Evolutionary conservation across 53 echinoderm and acorn worm species (phyloP), one percentile per base, ranked within the genome.

Genomic region (Echinometra lucunter): DNA sequence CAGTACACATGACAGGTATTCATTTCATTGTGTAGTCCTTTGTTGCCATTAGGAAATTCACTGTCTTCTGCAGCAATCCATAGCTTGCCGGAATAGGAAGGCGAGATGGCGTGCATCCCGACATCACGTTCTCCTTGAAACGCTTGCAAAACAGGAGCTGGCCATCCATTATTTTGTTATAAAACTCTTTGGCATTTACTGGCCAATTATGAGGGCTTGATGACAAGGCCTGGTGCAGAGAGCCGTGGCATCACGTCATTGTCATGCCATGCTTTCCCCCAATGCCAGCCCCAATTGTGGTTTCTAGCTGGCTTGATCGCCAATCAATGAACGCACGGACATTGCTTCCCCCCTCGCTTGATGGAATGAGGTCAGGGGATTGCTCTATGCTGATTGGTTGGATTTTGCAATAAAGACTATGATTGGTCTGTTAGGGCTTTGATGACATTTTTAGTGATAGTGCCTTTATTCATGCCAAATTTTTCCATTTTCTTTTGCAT

Each of bases 311-410:
- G 16, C 44, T 58, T 55, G 27, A 28, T 47, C 57, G 19, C 60
- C 89, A 89, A 89, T 89, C 57, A 89, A 57, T 60, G 89, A 60
- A 89, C 89, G 89, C 58, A 89, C 60, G 89, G 89, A 89, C 89
- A 89, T 60, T 89, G 89, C 89, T 89, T 89, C 37, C 89, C 32
- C 57, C 37, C 58, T 21, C 21, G 15, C 89, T 89, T 58, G 57
- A 89, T 58, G 60, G 89, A 83, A 83, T 57, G 89, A 89, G 89
- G 89, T 60, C 89, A 89, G 44, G 30, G 37, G 30, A 89, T 58
- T 37, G 40, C 58, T 57, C 19, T 8, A 0, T 89, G 89, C 89
- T 89, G 89, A 89, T 89, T 89, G 89, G 89, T 60, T 89, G 58
- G 47, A 58, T 89, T 83, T 83, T 49, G 47, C n/a, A 83, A 27